These are phyloP conservation scores for Ceratina australensis DNA, from an alignment of 1,140 invertebrate genomes.

Conservation along the genomic window DNA sequence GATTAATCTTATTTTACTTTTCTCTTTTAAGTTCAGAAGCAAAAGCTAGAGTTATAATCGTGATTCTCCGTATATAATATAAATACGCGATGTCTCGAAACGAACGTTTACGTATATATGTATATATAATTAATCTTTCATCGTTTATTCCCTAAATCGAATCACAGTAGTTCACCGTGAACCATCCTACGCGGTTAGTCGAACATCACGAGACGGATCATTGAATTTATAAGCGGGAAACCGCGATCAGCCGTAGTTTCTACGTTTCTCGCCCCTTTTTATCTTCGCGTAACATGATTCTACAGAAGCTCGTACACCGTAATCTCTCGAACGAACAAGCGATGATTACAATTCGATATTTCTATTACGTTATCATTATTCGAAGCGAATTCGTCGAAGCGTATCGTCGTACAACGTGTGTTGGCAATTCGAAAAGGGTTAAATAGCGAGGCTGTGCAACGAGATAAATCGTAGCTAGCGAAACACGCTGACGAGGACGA, in stretches of 20 bases:
- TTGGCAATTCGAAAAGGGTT: slow-evolving; percentile 36
- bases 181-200: slow-evolving; percentile 37
- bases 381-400: slow-evolving; percentile 18
- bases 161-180: slow-evolving; percentile 52
- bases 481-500: slow-evolving; percentile 20
- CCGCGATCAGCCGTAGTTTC: slow-evolving; percentile 29
- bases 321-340: slow-evolving; percentile 38
- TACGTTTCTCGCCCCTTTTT: not conserved
- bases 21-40: slow-evolving; percentile 27
- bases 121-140: slow-evolving; percentile 9
- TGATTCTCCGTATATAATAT: not conserved
- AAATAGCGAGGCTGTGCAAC: slow-evolving; percentile 3
- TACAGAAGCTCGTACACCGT: slow-evolving; percentile 32
- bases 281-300: slow-evolving; percentile 24
- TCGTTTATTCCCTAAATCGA: slow-evolving; percentile 33
- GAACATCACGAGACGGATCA: slow-evolving; percentile 41
- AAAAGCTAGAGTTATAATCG: slow-evolving; percentile 18
- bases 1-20: slow-evolving; percentile 46
- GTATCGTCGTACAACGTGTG: slow-evolving; percentile 25
- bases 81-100: slow-evolving; percentile 26
- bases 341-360: slow-evolving; percentile 38
- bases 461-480: not conserved
- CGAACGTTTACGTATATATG: not conserved
- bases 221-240: slow-evolving; percentile 43
- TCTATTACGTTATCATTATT: slow-evolving; percentile 16